These are phyloP conservation scores for Ips nitidus DNA, from an alignment of 1,140 invertebrate genomes.

Conservation along the genomic window DNA sequence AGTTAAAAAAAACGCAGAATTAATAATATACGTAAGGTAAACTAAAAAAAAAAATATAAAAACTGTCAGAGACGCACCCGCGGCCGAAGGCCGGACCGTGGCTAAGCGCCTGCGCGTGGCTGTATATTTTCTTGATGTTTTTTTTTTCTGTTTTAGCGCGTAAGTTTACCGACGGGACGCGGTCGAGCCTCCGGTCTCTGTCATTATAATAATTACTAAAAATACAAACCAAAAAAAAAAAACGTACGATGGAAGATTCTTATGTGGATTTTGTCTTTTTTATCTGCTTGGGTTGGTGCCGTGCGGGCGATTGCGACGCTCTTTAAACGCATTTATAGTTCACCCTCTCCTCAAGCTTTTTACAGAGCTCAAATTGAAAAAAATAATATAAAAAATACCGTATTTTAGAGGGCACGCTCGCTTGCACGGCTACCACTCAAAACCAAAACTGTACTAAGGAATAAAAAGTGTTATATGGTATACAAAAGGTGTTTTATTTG, in stretches of 20 bases:
- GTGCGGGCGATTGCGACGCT: neutral
- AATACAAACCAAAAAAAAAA: constrained; percentile 6
- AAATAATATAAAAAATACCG: too few relatives aligned
- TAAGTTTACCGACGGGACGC: neutral
- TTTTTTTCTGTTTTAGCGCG: neutral
- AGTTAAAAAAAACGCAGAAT: constrained; percentile 29
- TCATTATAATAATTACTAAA: neutral
- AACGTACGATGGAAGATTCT: constrained; percentile 14
- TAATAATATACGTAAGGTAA: constrained; percentile 29
- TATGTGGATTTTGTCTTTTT: constrained; percentile 27
- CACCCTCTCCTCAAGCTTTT: too few relatives aligned
- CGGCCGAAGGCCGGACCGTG: neutral
- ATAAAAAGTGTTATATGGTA: constrained; percentile 34
- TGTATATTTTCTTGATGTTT: neutral
- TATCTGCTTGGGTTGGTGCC: neutral
- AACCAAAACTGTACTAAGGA: constrained; percentile 32
- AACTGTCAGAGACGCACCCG: neutral
- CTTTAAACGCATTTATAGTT: neutral
- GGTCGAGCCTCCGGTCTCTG: neutral
- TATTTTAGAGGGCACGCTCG: neutral
- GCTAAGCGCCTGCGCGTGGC: neutral
- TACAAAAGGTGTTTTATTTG: neutral
- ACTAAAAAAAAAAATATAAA: neutral
- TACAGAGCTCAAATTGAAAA: too few relatives aligned
- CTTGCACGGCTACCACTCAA: neutral